Base-by-base conservation (phyloP, 2,888 invertebrate species). In the Himalopsyche japonica region DNA sequence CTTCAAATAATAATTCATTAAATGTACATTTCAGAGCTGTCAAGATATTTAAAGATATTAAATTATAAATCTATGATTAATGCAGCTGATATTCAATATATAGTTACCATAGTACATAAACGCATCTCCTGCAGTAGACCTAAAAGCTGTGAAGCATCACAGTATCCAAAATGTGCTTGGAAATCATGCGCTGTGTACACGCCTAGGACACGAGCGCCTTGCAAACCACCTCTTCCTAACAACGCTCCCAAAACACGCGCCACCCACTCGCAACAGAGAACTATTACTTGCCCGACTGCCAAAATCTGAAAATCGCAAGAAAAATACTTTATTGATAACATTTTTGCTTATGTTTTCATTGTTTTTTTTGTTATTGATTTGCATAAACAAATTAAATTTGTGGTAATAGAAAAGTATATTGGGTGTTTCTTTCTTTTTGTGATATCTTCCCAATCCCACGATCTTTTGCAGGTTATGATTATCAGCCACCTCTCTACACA, bases 131-230 rank as follows among this genome's bases (percentile, higher is more conserved):
- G 95, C 77, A 96, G 90, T 86, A 94, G 91, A 88, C 94, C 94
- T 78, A 96, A 90, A 87, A 95, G 92, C 88, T 95, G 94, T 82
- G 92, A 90, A 5, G 95, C 94, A 88, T 96, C 95, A 84, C 94
- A 93, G 79, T 95, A 95, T 47, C 95, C 95, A 89, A 93, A 95
- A 88, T 95, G 92, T 64, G 95, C 93, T 89, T 95, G 95, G 89
- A 96, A 95, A 89, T 96, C 95, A 88, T 95, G 95, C 15, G 93
- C 90, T 1, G 95, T 94, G 89, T 95, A 96, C 87, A 95, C 95
- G 2, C 96, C 96, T 20, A 95, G 94, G 10, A 93, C 92, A 48
- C 94, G 91, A 47, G 93, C 92, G 81, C 90, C 90, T 30, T 90
- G 89, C 83, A 92, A 88, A 87, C 93, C 93, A 81, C 93, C 93